Evolutionary conservation across 1,140 invertebrate species (phyloP).

Genomic region (Sinonovacula constricta): DNA sequence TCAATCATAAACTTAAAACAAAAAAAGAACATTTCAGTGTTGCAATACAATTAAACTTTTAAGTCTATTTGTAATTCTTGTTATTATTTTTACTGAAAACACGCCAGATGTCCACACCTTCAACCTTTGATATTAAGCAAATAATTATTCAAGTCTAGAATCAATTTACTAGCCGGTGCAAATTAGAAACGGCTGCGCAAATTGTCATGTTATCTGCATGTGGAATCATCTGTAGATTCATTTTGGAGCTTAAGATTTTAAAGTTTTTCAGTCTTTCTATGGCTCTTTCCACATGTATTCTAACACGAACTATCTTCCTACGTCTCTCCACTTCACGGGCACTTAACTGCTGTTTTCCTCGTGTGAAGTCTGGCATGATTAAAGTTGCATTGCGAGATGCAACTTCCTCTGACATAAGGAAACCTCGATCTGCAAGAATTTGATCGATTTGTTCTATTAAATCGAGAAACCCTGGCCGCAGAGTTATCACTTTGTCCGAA

Average conservation of each 20-base stretch:
- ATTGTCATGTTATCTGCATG: conserved; percentile 3
- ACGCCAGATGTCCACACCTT: too few relatives aligned
- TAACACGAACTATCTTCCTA: not conserved
- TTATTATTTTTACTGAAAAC: too few relatives aligned
- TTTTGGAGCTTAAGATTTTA: not conserved
- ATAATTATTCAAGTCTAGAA: too few relatives aligned
- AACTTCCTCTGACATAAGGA: not conserved
- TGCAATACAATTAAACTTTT: too few relatives aligned
- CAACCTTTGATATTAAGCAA: too few relatives aligned
- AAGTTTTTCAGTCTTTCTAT: not conserved
- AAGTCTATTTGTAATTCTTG: too few relatives aligned
- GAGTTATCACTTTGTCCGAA: conserved; percentile 26
- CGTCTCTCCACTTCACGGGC: not conserved
- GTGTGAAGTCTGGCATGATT: not conserved
- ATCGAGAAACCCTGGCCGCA: conserved; percentile 33
- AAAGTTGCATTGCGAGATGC: not conserved
- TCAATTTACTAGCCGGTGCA: too few relatives aligned
- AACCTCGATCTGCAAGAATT: conserved; percentile 2
- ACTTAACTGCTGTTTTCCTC: not conserved
- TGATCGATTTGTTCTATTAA: conserved; percentile 23
- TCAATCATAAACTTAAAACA: too few relatives aligned
- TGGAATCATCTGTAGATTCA: not conserved
- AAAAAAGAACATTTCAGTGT: too few relatives aligned
- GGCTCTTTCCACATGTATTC: not conserved
- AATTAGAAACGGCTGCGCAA: not conserved